phyloP scores from a whole-genome alignment of 1,140 invertebrate species.

The Heliconius hewitsoni region DNA sequence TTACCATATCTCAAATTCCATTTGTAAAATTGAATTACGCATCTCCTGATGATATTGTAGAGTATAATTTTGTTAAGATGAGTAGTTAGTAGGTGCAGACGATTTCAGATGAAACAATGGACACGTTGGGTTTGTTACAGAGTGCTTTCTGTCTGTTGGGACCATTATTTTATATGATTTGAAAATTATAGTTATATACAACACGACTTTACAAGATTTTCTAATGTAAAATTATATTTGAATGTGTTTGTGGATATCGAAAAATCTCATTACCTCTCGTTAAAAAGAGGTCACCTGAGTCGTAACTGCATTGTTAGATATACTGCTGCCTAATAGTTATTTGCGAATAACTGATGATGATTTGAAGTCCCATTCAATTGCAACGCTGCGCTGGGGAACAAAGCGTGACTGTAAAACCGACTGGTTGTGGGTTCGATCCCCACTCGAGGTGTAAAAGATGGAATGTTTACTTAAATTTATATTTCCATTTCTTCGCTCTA shows the following conservation, averaged over 20 bases:
- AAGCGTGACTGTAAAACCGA: too few species aligned
- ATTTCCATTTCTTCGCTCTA: too few species aligned
- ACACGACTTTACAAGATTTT: not conserved
- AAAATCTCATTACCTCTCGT: not conserved
- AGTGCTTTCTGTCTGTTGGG: conserved; percentile 36
- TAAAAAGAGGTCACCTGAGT: not conserved
- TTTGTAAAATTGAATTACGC: conserved; percentile 29
- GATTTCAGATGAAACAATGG: conserved; percentile 38
- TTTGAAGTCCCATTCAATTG: too few species aligned
- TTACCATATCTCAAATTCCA: conserved; percentile 17
- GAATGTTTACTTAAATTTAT: too few species aligned
- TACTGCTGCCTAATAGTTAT: not conserved
- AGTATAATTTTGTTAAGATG: conserved; percentile 26
- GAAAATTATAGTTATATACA: not conserved
- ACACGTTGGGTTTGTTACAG: conserved; percentile 36
- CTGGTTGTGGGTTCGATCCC: too few species aligned
- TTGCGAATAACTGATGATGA: not conserved
- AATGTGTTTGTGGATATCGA: not conserved
- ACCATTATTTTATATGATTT: conserved; percentile 8
- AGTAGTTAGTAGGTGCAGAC: conserved; percentile 24
- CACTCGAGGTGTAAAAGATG: too few species aligned
- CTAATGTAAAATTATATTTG: not conserved
- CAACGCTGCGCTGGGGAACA: too few species aligned
- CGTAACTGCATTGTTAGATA: not conserved
- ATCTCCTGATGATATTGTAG: conserved; percentile 11